These are phyloP conservation scores for Drosophila pseudotakahashii DNA, from an alignment of 2,888 invertebrate species.

Conservation along the genomic window DNA sequence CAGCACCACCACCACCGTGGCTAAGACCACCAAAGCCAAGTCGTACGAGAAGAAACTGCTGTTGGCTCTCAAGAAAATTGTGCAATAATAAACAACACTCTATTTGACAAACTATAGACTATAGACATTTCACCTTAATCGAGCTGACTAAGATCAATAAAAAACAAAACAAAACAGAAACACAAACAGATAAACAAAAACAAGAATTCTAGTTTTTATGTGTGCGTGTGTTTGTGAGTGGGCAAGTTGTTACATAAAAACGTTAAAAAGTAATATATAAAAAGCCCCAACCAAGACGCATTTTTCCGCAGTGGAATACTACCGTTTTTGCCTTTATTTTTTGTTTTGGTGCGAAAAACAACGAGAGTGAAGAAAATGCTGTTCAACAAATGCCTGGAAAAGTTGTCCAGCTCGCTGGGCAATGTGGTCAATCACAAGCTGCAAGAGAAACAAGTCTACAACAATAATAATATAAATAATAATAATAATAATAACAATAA, in stretches of 20 bases:
- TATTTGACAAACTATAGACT: slow-evolving; percentile 6
- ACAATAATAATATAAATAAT: slow-evolving; percentile 45
- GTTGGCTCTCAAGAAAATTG: slow-evolving; percentile 69
- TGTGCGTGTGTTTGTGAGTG: slow-evolving; percentile 11
- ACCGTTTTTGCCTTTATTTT: background rate
- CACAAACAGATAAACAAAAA: slow-evolving; percentile 37
- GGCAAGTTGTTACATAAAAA: slow-evolving; percentile 56
- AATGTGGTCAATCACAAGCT: slow-evolving; percentile 69
- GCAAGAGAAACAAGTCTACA: slow-evolving; percentile 71
- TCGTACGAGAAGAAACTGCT: slow-evolving; percentile 70
- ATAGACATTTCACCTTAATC: slow-evolving; percentile 20
- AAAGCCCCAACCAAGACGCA: slow-evolving; percentile 25
- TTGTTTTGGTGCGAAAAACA: slow-evolving; percentile 8
- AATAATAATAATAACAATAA: slow-evolving; percentile 28
- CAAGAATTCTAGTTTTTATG: slow-evolving; percentile 44
- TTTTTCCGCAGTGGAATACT: slow-evolving; percentile 38
- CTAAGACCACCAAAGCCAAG: slow-evolving; percentile 26
- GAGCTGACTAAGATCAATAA: slow-evolving; percentile 23
- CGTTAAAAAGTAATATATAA: slow-evolving; percentile 15
- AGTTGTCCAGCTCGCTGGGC: slow-evolving; percentile 75
- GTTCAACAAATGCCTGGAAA: slow-evolving; percentile 83
- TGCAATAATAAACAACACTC: slow-evolving; percentile 59
- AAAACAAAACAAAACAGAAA: slow-evolving; percentile 36
- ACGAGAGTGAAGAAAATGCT: slow-evolving; percentile 66
- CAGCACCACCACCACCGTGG: slow-evolving; percentile 23